A percentile compares a stretch with the other conserved stretches of the same genome.
Evolutionary conservation across 30 jellyfish, hydroid and myxozoan species (phyloP).

Genomic region (Aurelia aurita): DNA sequence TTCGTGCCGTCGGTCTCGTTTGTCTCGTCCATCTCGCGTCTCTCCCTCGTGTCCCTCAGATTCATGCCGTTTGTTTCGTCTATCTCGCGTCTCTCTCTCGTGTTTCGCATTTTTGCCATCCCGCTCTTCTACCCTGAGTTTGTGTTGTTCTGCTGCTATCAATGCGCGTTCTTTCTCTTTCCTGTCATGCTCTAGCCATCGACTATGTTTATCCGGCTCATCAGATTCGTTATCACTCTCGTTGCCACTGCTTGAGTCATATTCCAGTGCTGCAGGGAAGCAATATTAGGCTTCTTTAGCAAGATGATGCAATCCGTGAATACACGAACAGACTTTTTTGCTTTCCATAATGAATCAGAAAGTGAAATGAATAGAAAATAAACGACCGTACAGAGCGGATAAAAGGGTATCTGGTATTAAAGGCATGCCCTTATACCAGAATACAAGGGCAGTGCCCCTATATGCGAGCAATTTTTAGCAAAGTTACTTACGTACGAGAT

Average conservation of each 20-base stretch:
- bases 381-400: no score
- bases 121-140: not conserved
- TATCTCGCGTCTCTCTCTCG: not conserved
- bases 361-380: no score
- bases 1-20: not conserved
- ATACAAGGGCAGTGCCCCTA: no score
- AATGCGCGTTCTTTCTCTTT: not conserved
- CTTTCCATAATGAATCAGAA: no score
- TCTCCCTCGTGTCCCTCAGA: not conserved
- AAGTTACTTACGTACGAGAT: no score
- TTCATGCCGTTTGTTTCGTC: not conserved
- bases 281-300: no score
- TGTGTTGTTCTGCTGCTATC: not conserved
- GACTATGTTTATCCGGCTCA: constrained; percentile 42
- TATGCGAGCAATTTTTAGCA: no score
- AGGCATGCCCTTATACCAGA: no score
- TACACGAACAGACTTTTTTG: no score
- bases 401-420: no score
- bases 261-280: constrained; percentile 63
- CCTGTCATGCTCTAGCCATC: constrained; percentile 46
- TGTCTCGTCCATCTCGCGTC: constrained; percentile 10
- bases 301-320: no score
- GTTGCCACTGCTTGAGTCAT: constrained; percentile 79
- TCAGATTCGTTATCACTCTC: constrained; percentile 81
- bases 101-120: not conserved